A percentile compares a stretch with the other conserved stretches of the same genome.
Evolutionary conservation across 2,113 vertebrate species (phyloP).

Genomic region (Serinus canaria): DNA sequence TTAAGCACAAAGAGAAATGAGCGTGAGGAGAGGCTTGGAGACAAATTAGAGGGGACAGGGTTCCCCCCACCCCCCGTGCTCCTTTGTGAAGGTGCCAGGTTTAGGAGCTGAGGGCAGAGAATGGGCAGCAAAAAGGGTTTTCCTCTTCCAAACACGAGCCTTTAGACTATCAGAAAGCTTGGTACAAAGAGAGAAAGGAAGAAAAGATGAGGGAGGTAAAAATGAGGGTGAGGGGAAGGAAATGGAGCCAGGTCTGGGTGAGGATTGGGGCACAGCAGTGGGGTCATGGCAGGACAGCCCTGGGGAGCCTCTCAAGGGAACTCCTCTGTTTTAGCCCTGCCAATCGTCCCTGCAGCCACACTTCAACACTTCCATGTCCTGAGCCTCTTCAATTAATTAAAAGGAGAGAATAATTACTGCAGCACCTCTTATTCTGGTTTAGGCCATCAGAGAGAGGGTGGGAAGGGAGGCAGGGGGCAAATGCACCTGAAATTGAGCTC

Average conservation of each 20-base stretch:
- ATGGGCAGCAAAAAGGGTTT: background rate
- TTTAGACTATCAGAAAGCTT: background rate
- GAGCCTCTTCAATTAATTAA: slow-evolving; percentile 32
- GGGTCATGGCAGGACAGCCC: background rate
- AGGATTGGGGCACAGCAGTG: background rate
- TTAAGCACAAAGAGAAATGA: background rate
- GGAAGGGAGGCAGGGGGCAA: background rate
- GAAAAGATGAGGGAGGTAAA: background rate
- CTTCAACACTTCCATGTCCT: background rate
- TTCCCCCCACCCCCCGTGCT: background rate
- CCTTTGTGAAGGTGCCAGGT: background rate
- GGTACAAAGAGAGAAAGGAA: background rate
- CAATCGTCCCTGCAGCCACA: background rate
- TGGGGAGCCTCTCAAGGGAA: background rate
- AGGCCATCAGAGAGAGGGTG: background rate
- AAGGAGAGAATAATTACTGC: slow-evolving; percentile 28
- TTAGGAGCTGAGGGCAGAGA: background rate
- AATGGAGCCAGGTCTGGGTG: fast-evolving
- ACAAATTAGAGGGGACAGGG: background rate
- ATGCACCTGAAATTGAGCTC: background rate
- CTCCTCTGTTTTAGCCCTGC: background rate
- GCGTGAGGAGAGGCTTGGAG: background rate
- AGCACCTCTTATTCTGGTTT: background rate
- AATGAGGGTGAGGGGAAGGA: background rate
- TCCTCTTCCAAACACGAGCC: background rate